A percentile compares a stretch with the other conserved stretches of the same genome.
Evolutionary conservation across 2,113 vertebrate species (phyloP).

Genomic region (Australoheros scitulus): DNA sequence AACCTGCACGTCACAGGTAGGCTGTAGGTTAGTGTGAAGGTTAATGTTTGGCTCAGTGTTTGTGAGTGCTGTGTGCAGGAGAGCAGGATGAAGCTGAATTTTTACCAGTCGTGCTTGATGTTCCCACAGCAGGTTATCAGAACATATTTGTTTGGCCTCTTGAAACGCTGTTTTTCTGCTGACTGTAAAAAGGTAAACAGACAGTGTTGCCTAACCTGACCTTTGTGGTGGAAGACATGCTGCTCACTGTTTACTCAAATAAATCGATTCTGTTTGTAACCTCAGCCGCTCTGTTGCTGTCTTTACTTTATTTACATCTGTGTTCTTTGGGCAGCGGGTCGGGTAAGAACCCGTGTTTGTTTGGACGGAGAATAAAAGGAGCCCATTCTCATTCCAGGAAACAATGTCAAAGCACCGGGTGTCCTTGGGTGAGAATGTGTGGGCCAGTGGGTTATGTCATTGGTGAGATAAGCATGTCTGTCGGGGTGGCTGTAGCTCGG

Average conservation of each 20-base stretch:
- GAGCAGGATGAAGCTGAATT: not conserved
- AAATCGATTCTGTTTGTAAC: not conserved
- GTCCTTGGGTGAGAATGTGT: not conserved
- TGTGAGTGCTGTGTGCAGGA: not conserved
- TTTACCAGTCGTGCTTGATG: not conserved
- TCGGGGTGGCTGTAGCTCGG: too few species aligned
- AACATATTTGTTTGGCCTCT: slow-evolving; percentile 23
- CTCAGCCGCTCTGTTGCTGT: rapidly evolving
- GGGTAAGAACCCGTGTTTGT: not conserved
- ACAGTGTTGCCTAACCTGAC: slow-evolving; percentile 16
- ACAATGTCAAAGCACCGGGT: not conserved
- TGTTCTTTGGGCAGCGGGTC: not conserved
- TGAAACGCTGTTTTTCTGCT: slow-evolving; percentile 15
- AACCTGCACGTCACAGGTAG: too few species aligned
- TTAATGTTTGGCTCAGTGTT: too few species aligned
- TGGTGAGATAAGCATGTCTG: not conserved
- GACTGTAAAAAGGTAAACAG: slow-evolving; percentile 19
- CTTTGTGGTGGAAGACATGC: not conserved
- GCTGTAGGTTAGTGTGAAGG: too few species aligned
- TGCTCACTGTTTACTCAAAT: not conserved
- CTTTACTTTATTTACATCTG: not conserved
- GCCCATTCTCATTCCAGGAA: not conserved
- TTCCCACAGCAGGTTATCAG: not conserved
- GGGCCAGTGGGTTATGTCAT: not conserved
- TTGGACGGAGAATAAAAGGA: not conserved